Conservation (phyloP, 2,797 vertebrate species). For the Trachurus trachurus region DNA sequence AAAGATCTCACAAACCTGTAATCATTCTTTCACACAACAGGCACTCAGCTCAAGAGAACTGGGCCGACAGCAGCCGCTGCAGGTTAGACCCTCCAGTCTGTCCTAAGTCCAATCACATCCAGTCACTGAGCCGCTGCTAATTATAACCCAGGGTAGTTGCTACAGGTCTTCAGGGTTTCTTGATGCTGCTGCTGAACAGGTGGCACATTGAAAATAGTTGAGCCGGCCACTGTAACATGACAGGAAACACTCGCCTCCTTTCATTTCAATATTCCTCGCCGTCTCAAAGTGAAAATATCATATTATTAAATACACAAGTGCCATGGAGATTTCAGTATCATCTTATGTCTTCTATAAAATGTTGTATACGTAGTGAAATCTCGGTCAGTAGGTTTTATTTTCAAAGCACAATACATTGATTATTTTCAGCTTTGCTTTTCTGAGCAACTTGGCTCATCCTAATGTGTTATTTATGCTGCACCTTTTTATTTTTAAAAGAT, state of each 20-base stretch:
- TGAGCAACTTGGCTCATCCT: slow-evolving; percentile 15
- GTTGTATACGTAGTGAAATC: no score
- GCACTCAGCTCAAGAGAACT: slow-evolving; percentile 54
- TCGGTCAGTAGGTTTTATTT: background rate
- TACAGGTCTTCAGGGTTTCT: slow-evolving; percentile 45
- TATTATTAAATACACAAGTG: background rate
- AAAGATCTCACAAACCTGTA: slow-evolving; percentile 64
- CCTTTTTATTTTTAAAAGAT: slow-evolving; percentile 9
- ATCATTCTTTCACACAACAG: slow-evolving; percentile 71
- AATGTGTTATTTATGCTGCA: slow-evolving; percentile 37
- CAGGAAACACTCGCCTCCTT: slow-evolving; percentile 6
- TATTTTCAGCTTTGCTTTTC: slow-evolving; percentile 5
- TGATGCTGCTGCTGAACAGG: slow-evolving; percentile 33
- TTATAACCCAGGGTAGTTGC: slow-evolving; percentile 66
- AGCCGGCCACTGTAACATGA: slow-evolving; percentile 10
- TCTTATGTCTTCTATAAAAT: no score
- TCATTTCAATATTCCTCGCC: background rate
- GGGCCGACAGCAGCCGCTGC: slow-evolving; percentile 32
- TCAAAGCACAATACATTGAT: background rate
- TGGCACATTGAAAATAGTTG: slow-evolving; percentile 38
- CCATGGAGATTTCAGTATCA: no score
- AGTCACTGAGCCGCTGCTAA: slow-evolving; percentile 71
- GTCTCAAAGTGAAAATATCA: background rate
- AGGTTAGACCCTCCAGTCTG: slow-evolving; percentile 60
- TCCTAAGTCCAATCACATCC: slow-evolving; percentile 36